These are phyloP conservation scores for Pristionchus entomophagus DNA, from an alignment of 2,888 invertebrate species.

Conservation along the genomic window DNA sequence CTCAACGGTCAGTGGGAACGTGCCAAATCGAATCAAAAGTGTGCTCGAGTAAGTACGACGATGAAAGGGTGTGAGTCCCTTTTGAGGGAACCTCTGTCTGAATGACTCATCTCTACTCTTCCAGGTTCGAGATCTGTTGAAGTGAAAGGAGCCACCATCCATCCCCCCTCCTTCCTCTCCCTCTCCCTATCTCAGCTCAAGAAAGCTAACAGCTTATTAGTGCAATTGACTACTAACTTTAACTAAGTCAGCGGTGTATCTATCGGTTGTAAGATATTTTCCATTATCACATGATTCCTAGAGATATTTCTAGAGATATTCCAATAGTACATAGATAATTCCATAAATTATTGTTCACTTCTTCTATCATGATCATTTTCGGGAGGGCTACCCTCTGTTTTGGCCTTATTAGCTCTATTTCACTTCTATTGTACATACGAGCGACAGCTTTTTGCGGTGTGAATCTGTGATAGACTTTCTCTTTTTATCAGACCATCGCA, in stretches of 20 bases:
- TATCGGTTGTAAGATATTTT: slow-evolving; percentile 25
- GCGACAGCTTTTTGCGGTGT: not conserved
- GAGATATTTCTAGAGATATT: slow-evolving; percentile 20
- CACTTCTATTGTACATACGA: slow-evolving; percentile 42
- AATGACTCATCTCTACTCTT: slow-evolving; percentile 11
- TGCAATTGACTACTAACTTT: slow-evolving; percentile 39
- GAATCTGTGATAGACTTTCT: slow-evolving; percentile 22
- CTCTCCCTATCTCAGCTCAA: not conserved
- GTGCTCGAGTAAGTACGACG: not conserved
- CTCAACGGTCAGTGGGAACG: not conserved
- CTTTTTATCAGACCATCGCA: not conserved
- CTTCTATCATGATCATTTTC: slow-evolving; percentile 1
- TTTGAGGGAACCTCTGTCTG: slow-evolving; percentile 16
- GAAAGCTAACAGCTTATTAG: slow-evolving; percentile 24
- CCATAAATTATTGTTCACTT: slow-evolving; percentile 31
- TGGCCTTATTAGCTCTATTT: slow-evolving; percentile 31
- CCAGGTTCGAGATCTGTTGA: slow-evolving; percentile 48
- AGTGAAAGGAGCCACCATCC: not conserved
- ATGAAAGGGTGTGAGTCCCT: not conserved
- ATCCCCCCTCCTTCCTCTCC: not conserved
- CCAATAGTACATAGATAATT: slow-evolving; percentile 23
- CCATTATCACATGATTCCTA: not conserved
- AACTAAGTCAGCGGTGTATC: slow-evolving; percentile 38
- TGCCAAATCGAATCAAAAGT: not conserved
- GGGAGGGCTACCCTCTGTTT: not conserved